A percentile compares a stretch with the other conserved stretches of the same genome.
phyloP scores from a whole-genome alignment of 1,140 invertebrate species.

The Orchesella cincta region DNA sequence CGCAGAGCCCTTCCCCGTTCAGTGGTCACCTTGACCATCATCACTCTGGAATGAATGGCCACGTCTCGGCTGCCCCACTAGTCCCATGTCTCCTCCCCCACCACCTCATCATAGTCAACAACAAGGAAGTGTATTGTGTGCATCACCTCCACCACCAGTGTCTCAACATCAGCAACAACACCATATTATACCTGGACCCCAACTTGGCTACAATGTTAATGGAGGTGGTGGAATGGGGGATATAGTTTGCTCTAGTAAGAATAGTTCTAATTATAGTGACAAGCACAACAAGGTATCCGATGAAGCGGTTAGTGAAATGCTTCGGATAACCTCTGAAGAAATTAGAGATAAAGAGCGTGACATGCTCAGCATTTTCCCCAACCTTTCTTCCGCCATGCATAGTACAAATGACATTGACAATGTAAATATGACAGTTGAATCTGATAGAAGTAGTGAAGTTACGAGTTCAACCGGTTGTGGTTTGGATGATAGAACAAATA shows the following conservation, averaged over 20 bases:
- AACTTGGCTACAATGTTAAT: not conserved
- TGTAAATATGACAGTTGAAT: too few species aligned
- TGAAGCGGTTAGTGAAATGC: not conserved
- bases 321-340: not conserved
- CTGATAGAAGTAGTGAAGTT: too few species aligned
- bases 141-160: not conserved
- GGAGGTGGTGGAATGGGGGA: not conserved
- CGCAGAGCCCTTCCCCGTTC: not conserved
- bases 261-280: not conserved
- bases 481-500: too few species aligned
- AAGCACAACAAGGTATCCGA: not conserved
- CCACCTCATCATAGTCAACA: not conserved
- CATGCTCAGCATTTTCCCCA: not conserved
- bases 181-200: not conserved
- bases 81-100: constrained; percentile 18
- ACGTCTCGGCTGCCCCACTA: not conserved
- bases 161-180: not conserved
- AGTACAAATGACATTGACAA: too few species aligned
- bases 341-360: not conserved
- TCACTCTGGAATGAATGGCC: not conserved
- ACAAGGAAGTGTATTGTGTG: not conserved
- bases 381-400: too few species aligned
- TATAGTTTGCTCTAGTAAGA: too few species aligned
- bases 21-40: not conserved
- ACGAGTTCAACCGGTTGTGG: too few species aligned